phyloP scores from a whole-genome alignment of 2,888 invertebrate genomes.

The Opisthograptis luteolata region DNA sequence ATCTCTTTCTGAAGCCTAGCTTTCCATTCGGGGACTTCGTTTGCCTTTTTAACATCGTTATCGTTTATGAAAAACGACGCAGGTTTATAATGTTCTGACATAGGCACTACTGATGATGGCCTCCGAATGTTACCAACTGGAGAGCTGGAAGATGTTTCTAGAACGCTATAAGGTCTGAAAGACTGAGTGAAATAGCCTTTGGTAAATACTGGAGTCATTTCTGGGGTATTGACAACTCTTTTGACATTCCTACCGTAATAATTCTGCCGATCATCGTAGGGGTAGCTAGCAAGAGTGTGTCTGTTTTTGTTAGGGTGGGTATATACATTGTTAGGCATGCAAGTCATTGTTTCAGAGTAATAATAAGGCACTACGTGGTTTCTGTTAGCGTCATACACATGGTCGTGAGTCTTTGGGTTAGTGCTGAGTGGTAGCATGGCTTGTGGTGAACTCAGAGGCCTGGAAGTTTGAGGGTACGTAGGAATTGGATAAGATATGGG shows the following conservation, averaged over 20 bases:
- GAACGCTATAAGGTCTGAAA: conserved; percentile 75
- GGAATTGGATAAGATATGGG: conserved; percentile 74
- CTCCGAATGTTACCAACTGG: conserved; percentile 61
- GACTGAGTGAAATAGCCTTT: conserved; percentile 60
- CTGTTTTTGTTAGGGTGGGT: conserved; percentile 67
- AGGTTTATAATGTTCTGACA: conserved; percentile 73
- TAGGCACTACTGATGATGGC: conserved; percentile 75
- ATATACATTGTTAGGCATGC: conserved; percentile 75
- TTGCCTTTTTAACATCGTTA: conserved; percentile 54
- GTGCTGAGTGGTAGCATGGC: conserved; percentile 56
- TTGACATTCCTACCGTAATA: conserved; percentile 60
- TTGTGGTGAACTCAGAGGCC: conserved; percentile 67
- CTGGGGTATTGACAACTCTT: conserved; percentile 55
- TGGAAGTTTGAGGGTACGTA: conserved; percentile 26
- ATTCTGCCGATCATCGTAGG: conserved; percentile 65
- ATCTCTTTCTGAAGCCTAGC: conserved; percentile 68
- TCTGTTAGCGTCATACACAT: conserved; percentile 84
- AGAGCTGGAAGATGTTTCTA: conserved; percentile 66
- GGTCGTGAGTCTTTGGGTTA: conserved; percentile 71
- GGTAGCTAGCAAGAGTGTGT: conserved; percentile 67
- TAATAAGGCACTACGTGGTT: conserved; percentile 80
- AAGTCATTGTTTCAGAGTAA: conserved; percentile 74
- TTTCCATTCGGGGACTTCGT: conserved; percentile 75
- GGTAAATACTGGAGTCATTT: conserved; percentile 56
- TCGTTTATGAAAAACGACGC: conserved; percentile 72